Conservation (phyloP, 1,140 invertebrate species). For the Aleiodes sp. region DNA sequence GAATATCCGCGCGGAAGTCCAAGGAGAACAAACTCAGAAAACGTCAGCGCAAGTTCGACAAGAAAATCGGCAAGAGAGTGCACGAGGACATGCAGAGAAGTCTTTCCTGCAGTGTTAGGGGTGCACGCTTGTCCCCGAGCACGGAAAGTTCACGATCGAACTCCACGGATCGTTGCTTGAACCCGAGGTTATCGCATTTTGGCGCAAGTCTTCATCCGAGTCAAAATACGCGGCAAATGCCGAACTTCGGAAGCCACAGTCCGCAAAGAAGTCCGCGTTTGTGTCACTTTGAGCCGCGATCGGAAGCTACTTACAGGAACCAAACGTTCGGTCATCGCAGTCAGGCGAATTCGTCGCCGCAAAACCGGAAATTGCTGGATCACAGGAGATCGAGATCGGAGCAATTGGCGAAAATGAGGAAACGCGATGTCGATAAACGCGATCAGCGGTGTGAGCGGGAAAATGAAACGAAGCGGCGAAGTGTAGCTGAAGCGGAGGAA, state of each 20-base stretch:
- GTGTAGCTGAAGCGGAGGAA: conserved; percentile 32
- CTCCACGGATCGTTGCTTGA: conserved; percentile 58
- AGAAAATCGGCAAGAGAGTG: conserved; percentile 26
- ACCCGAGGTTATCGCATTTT: conserved; percentile 53
- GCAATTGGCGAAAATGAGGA: conserved; percentile 55
- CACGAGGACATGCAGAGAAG: conserved; percentile 39
- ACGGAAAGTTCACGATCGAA: conserved; percentile 62
- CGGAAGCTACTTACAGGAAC: conserved; percentile 28
- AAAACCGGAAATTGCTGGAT: conserved; percentile 57
- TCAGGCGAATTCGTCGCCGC: conserved; percentile 48
- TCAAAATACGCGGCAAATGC: conserved; percentile 61
- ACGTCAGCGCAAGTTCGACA: conserved; percentile 53
- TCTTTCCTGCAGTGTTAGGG: conserved; percentile 31
- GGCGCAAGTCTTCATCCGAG: conserved; percentile 60
- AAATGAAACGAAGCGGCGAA: conserved; percentile 43
- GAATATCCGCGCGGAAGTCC: conserved; percentile 38
- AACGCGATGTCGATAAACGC: conserved; percentile 44
- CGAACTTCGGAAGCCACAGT: conserved; percentile 61
- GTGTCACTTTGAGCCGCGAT: conserved; percentile 56
- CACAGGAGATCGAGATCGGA: conserved; percentile 57
- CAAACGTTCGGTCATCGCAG: conserved; percentile 28
- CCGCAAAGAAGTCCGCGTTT: conserved; percentile 59
- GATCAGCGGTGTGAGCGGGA: conserved; percentile 34
- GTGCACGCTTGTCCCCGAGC: conserved; percentile 40
- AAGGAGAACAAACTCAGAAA: conserved; percentile 51